These are phyloP conservation scores for Lamproptera curius DNA, from an alignment of 2,888 invertebrate species.

Conservation along the genomic window DNA sequence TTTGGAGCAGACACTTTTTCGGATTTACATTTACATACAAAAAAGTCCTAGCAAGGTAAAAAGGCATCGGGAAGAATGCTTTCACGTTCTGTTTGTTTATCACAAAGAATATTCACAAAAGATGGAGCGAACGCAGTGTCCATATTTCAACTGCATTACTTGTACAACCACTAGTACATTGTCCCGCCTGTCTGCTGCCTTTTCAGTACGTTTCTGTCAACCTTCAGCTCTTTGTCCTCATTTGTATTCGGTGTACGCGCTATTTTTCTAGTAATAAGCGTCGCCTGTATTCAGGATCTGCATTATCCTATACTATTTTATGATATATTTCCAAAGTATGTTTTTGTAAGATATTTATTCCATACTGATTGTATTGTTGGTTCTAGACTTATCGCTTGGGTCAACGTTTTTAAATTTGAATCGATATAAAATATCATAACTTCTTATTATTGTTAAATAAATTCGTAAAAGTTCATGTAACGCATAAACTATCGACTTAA, in stretches of 20 bases:
- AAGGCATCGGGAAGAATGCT: slow-evolving; percentile 1
- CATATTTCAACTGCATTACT: slow-evolving; percentile 9
- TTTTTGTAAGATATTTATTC: background rate
- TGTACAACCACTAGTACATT: slow-evolving; percentile 10
- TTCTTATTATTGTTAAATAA: background rate
- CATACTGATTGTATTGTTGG: background rate
- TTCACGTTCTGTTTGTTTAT: slow-evolving; percentile 5
- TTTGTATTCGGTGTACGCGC: slow-evolving; percentile 30
- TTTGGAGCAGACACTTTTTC: background rate
- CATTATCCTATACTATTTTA: background rate
- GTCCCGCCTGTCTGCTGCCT: slow-evolving; percentile 7
- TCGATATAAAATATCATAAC: background rate
- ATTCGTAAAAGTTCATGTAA: no score
- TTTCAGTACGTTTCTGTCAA: slow-evolving; percentile 9
- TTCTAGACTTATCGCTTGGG: background rate
- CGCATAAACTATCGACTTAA: no score
- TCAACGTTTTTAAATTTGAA: background rate
- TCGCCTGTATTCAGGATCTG: background rate
- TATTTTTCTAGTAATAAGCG: slow-evolving; percentile 26
- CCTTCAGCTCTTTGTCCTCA: slow-evolving; percentile 22
- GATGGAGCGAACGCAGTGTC: background rate
- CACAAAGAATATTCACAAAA: slow-evolving; percentile 11
- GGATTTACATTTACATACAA: background rate
- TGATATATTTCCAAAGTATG: no score
- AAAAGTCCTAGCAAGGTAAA: background rate